Evolutionary conservation across 2,113 vertebrate species (phyloP).

Genomic region (Nerophis lumbriciformis): DNA sequence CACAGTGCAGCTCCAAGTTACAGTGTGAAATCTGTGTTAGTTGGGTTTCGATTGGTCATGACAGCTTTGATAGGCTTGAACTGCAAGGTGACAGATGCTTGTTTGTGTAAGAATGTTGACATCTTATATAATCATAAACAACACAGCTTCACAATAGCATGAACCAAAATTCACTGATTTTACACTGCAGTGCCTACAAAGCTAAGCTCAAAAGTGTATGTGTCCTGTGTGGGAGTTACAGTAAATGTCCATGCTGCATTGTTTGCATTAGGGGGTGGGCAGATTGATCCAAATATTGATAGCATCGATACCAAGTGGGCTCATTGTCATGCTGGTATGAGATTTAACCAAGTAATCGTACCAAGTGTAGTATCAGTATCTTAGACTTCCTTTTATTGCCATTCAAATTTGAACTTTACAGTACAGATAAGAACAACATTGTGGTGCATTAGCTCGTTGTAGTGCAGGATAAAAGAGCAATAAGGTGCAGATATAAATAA

Average conservation of each 20-base stretch:
- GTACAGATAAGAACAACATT: too few relatives aligned
- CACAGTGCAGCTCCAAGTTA: conserved; percentile 20
- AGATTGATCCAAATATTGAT: too few relatives aligned
- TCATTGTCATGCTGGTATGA: too few relatives aligned
- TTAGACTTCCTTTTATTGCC: too few relatives aligned
- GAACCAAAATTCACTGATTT: conserved; percentile 47
- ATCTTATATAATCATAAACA: conserved; percentile 13
- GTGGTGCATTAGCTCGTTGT: too few relatives aligned
- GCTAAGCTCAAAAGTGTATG: conserved; percentile 17
- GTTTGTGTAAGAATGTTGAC: conserved; percentile 17
- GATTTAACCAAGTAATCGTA: too few relatives aligned
- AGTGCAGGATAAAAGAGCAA: too few relatives aligned
- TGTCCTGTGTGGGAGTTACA: neutral
- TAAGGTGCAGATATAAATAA: too few relatives aligned
- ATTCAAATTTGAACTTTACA: too few relatives aligned
- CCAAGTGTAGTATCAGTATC: too few relatives aligned
- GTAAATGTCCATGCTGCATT: neutral
- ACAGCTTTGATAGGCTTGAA: conserved; percentile 29
- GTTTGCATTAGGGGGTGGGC: neutral
- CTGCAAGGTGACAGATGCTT: conserved; percentile 40
- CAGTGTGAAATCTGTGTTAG: conserved; percentile 45
- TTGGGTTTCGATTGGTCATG: conserved; percentile 13
- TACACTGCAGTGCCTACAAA: conserved; percentile 26
- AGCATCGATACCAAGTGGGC: too few relatives aligned
- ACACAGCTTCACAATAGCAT: conserved; percentile 28